Base-by-base conservation (phyloP, 2,888 invertebrate genomes). In the Trachelus tabidus region DNA sequence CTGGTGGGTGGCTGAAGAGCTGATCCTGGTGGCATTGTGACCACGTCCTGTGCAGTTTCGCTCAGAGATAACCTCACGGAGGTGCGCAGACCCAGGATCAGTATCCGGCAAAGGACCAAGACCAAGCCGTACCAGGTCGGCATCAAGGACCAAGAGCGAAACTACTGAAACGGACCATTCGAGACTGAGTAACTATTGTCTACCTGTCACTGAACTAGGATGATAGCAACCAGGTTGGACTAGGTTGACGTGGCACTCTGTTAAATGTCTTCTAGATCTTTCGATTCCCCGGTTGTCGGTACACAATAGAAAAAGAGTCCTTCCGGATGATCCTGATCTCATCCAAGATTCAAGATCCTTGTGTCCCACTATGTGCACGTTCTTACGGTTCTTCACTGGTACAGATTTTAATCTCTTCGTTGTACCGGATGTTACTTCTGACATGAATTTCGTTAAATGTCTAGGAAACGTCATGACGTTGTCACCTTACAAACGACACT, bases 21-120 rank as follows among this genome's bases (percentile, higher is more conserved):
- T 81, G 82, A 82, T 84, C 82, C 80, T 77, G 79, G 78, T 73
- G 76, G 77, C 80, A 85, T 85, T 85, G 85, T 85, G 78, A 68
- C 80, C 79, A 81, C 83, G 82, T 85, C 85, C 85, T 79, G 79
- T 76, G 82, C 85, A 83, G 81, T 81, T 83, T 80, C 73, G 80
- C 73, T 78, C 76, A 74, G 71, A 79, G 82, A 83, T 84, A 84
- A 80, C 77, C 71, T 69, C 40, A 31, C 15, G 68, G 33, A 75
- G 73, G 69, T 69, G 9, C 56, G 23, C 56, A 56, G 40, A 6
- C 3, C 40, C 40, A 23, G 23, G 40, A 23, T 12, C 37, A 4
- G 37, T 12, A 37, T 6, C 15, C 15, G 6, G 40, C 6, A 40
- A 15, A 15, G 40, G 40, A 40, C 40, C 40, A 40, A 40, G 12